Base-by-base conservation (phyloP, 2,797 vertebrate genomes). In the Hemibagrus guttatus region DNA sequence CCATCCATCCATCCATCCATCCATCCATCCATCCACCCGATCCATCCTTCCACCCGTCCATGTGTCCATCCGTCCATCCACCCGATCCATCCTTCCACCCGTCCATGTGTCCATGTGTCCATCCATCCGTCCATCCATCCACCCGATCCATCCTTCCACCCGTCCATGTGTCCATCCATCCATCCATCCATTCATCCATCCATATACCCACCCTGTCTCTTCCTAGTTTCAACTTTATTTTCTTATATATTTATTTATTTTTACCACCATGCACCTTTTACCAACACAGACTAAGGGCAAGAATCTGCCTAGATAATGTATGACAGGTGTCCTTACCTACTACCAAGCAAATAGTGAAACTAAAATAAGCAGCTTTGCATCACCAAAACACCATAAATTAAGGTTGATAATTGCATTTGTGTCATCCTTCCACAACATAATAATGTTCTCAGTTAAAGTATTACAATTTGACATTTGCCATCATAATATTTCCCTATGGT, bases 381-480 rank as follows among this genome's bases (percentile, higher is more conserved):
- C 23, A 61, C 42, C 23, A 42, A 26, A 80, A 54, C 46, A 23
- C 66, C 13, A 83, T 52, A 26, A 21, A 83, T n/a, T 14, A 63
- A 63, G 7, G 14, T 31, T 0, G 9, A 52, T 13, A 68, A 13
- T 14, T 68, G 14, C 61, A n/a, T 19, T 9, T 11, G 14, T 52
- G 31, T 80, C 46, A 52, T 63, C 31, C 39, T 61, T 81, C 23
- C 39, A 63, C 11, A 31, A 84, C 83, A 76, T 59, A 88, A 89
- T 87, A 85, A 86, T 83, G 83, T 84, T 76, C 83, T 85, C 79
- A 71, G 61, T 61, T 81, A 52, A 46, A 19, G 56, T 82, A 64
- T 78, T 63, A 66, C 58, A 80, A 80, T 61, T 81, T 89, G 88
- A 89, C 85, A 88, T 89, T 88, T 86, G 83, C 87, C 68, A 79